These are phyloP conservation scores for Arizona elegans DNA, from an alignment of 2,113 vertebrate species.

Conservation along the genomic window DNA sequence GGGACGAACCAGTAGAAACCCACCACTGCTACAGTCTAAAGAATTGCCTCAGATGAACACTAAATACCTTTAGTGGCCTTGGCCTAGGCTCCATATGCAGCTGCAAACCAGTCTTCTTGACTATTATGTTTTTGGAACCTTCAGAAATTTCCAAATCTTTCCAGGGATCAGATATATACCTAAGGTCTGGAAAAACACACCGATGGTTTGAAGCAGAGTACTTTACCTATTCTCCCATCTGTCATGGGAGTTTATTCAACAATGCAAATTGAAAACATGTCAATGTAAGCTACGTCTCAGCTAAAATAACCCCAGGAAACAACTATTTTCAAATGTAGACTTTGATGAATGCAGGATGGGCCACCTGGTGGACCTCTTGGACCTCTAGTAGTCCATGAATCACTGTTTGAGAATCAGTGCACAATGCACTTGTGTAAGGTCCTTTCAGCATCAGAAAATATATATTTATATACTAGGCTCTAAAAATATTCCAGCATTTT, in stretches of 20 bases:
- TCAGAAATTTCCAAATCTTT: background rate
- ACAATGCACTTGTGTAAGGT: background rate
- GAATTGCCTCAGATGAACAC: background rate
- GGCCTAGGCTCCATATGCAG: background rate
- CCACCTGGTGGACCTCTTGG: background rate
- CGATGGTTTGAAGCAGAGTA: background rate
- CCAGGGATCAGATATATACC: background rate
- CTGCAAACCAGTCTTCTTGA: background rate
- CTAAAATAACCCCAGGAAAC: background rate
- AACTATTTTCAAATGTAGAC: background rate
- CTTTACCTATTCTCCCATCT: background rate
- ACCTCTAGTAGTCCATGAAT: background rate
- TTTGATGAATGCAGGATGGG: background rate
- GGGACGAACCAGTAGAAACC: no score
- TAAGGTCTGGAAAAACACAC: background rate
- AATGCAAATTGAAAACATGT: conserved; percentile 4
- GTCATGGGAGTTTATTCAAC: conserved; percentile 5
- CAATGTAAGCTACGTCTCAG: background rate
- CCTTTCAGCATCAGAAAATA: background rate
- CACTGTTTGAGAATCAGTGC: background rate
- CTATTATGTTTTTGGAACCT: background rate
- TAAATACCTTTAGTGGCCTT: background rate
- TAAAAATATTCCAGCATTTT: background rate
- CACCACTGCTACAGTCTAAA: background rate
- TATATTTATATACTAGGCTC: background rate